Conservation (phyloP, 2,888 invertebrate species). For the Diadromus collaris region DNA sequence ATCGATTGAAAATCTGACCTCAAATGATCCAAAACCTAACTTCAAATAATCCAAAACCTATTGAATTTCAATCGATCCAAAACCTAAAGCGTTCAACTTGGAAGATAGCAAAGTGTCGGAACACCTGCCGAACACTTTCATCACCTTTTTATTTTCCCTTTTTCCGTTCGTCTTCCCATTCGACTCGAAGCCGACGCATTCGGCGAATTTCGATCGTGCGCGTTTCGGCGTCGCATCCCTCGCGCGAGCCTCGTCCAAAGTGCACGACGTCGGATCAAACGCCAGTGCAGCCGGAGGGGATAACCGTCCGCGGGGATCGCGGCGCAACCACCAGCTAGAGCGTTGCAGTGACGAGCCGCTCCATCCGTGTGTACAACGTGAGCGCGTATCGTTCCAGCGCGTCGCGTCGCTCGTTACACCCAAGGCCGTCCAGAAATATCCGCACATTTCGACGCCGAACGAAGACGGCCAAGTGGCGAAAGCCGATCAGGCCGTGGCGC, state of each 20-base stretch:
- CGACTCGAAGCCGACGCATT: neutral
- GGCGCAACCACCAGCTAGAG: constrained; percentile 11
- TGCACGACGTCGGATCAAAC: constrained; percentile 26
- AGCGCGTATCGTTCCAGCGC: constrained; percentile 53
- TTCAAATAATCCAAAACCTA: too few species aligned
- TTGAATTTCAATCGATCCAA: too few species aligned
- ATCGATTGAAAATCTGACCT: too few species aligned
- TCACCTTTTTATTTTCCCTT: neutral
- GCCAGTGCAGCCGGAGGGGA: neutral
- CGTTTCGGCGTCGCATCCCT: neutral
- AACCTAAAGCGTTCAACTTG: too few species aligned
- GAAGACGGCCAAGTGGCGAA: constrained; percentile 62
- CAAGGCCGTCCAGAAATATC: constrained; percentile 66
- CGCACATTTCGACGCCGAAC: constrained; percentile 61
- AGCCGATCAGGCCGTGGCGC: constrained; percentile 58
- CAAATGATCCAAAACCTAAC: too few species aligned
- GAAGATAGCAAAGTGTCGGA: neutral
- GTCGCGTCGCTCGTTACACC: constrained; percentile 63
- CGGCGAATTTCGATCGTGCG: neutral
- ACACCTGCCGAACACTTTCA: neutral
- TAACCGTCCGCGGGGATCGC: constrained; percentile 18
- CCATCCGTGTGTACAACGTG: constrained; percentile 30
- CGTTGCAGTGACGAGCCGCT: neutral
- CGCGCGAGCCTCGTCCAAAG: constrained; percentile 6
- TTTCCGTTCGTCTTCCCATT: neutral